Evolutionary conservation across 2,797 vertebrate species (phyloP), one percentile per base, ranked within the genome.

Genomic region (Myioborus miniatus): DNA sequence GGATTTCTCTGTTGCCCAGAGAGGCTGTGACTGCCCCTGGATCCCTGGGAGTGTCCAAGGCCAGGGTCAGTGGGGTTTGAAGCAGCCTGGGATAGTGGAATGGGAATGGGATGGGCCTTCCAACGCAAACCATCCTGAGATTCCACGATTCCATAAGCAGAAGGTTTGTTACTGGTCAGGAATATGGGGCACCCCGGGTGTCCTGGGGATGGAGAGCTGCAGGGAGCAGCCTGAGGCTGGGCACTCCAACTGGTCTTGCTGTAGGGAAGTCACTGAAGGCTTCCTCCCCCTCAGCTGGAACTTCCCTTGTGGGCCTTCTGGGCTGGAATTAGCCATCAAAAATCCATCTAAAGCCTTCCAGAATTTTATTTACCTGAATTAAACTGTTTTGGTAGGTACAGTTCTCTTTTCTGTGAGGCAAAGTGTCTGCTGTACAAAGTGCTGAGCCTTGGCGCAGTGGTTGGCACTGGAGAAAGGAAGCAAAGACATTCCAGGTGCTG

Each of bases 101-200:
- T 52, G 32, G 50, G 58, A 1, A n/a, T 20, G 30, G 52, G 37
- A 21, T 44, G 44, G 23, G 19, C 30, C 13, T 39, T 39, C n/a
- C 52, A 52, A 6, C 37, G 14, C 68, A 39, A 22, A 18, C 14
- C 24, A 46, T 20, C 8, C 47, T 32, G 30, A 36, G 26, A 7
- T 41, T 67, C 52, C 39, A 4, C 0, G 9, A 4, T 18, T 59
- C 24, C 29, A 0, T 4, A 0, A 32, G 43, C 32, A 36, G 59
- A 30, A 27, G 55, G 46, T 17, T 55, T n/a, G 2, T 43, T 41
- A 1, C 4, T 52, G 41, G 10, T 37, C 30, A 53, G 34, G 72
- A 15, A 5, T 7, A 0, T 1, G 24, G 20, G 20, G 39, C 43
- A 3, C 68, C 30, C 1, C 16, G 0, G 27, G 39, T 11, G 52